Evolutionary conservation across 2,888 invertebrate genomes (phyloP).

Genomic region (Eupithecia pulchellata): DNA sequence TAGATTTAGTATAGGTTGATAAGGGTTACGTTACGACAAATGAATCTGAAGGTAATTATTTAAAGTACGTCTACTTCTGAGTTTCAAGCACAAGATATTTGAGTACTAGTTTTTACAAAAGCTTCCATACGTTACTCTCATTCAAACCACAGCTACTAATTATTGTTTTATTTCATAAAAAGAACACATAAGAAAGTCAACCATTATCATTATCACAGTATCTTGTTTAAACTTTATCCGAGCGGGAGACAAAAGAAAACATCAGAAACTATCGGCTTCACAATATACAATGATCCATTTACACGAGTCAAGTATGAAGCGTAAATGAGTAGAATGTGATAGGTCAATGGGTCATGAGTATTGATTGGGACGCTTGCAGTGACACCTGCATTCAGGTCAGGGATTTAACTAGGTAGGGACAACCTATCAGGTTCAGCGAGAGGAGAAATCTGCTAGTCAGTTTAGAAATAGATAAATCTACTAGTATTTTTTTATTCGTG

Average conservation of each 20-base stretch:
- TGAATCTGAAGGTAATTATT: neutral
- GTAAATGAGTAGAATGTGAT: slow-evolving; percentile 32
- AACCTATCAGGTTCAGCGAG: too few species aligned
- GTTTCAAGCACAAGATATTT: neutral
- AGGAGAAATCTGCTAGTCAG: too few species aligned
- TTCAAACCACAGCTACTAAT: neutral
- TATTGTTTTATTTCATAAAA: neutral
- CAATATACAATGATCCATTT: neutral
- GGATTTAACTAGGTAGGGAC: too few species aligned
- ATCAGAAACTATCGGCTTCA: neutral
- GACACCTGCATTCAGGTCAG: slow-evolving; percentile 31
- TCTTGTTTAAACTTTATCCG: neutral
- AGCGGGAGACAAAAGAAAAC: neutral
- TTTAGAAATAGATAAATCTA: too few species aligned
- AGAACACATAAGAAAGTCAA: neutral
- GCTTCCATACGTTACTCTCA: neutral
- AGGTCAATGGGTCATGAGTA: slow-evolving; percentile 58
- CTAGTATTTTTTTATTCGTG: too few species aligned
- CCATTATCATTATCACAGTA: neutral
- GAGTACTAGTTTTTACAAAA: neutral
- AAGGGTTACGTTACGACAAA: too few species aligned
- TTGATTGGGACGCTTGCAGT: slow-evolving; percentile 41
- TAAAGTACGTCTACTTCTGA: neutral
- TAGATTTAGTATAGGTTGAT: too few species aligned
- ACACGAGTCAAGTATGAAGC: slow-evolving; percentile 3